Base-by-base conservation (phyloP, 2,797 vertebrate species). In the Microctenopoma steveboyesi region DNA sequence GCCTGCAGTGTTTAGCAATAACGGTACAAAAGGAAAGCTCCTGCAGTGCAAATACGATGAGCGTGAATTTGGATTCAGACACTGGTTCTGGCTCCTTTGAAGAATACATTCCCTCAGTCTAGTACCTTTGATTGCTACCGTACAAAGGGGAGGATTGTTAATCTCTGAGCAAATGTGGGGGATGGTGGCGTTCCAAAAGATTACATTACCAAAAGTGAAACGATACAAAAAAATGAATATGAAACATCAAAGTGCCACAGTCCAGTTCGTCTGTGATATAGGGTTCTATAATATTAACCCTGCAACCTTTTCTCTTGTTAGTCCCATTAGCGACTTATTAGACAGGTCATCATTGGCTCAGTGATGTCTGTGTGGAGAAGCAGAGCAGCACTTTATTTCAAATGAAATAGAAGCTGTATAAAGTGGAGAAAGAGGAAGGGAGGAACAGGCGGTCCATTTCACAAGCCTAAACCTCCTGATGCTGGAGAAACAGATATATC, bases 121-220 rank as follows among this genome's bases (percentile, higher is more conserved):
- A 45, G 51, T 74, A 83, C 74, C 69, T 87, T 85, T 85, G 80
- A 89, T 85, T 87, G 71, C 73, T 62, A 76, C 66, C 73, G 80
- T 79, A 82, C 72, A 82, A 75, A 86, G 69, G 55, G 68, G 64
- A 63, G 68, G 66, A 52, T 58, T 81, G 59, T 85, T 81, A 70
- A 79, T 82, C 62, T 87, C 25, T 50, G 37, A 69, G 66, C 15
- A 1, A 33, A 62, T 40, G 35, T 18, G 33, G 47, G 16, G 45
- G 7, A n/a, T 37, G 56, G 39, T 49, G 14, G 13, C 42, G 56
- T 78, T 69, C 42, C 16, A 16, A 79, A 74, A 83, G 73, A 81
- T 72, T 76, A 72, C 58, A 79, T 88, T 83, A 75, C 70, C 52
- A 48, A 65, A 42, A 66, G 69, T 22, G 15, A 81, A 71, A 78